Conservation (phyloP, 2,888 invertebrate genomes). For the Drosophila emarginata region DNA sequence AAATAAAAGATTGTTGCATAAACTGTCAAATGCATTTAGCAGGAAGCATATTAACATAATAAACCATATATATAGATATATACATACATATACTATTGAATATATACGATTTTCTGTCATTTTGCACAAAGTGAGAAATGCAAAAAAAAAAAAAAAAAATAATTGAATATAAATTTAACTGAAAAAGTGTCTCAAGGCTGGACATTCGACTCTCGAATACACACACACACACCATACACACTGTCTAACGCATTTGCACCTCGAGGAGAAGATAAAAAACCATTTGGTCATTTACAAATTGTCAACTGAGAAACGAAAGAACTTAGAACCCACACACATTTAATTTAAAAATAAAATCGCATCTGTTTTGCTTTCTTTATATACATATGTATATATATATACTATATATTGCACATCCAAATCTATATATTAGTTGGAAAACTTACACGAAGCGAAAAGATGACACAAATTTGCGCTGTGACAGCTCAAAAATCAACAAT, state of each 20-base stretch:
- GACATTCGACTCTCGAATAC: constrained; percentile 42
- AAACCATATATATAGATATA: constrained; percentile 22
- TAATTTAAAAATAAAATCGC: background rate
- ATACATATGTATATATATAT: background rate
- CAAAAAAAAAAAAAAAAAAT: constrained; percentile 13
- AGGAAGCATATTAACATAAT: constrained; percentile 57
- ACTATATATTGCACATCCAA: background rate
- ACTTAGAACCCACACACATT: constrained; percentile 11
- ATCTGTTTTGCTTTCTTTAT: constrained; percentile 22
- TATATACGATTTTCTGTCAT: constrained; percentile 18
- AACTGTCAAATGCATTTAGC: constrained; percentile 64
- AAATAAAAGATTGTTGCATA: constrained; percentile 54
- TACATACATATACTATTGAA: constrained; percentile 8
- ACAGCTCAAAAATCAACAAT: constrained; percentile 32
- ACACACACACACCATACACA: constrained; percentile 21
- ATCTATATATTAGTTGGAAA: constrained; percentile 22
- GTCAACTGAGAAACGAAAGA: constrained; percentile 27
- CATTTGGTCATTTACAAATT: constrained; percentile 44
- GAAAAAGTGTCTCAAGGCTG: constrained; percentile 64
- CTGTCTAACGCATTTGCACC: background rate
- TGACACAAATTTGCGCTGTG: constrained; percentile 35
- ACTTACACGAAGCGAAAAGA: constrained; percentile 33
- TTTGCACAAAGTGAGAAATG: background rate
- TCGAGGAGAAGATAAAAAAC: constrained; percentile 25
- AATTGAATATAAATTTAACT: constrained; percentile 17